phyloP scores from a whole-genome alignment of 2,113 vertebrate species.

The Stegastes partitus region DNA sequence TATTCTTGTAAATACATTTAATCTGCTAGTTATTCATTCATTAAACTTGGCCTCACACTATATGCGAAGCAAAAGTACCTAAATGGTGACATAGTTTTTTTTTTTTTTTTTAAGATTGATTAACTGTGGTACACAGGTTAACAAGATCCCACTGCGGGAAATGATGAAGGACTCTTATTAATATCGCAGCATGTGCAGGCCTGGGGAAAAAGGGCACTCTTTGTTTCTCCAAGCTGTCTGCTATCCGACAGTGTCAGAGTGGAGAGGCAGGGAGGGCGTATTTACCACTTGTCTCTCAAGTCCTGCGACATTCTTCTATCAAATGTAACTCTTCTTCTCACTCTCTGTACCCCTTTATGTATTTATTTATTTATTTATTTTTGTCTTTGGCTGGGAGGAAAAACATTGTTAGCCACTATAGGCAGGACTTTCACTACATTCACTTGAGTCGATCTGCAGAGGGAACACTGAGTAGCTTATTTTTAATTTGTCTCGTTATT shows the following conservation, averaged over 20 bases:
- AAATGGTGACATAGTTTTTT: slow-evolving; percentile 51
- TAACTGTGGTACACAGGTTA: slow-evolving; percentile 70
- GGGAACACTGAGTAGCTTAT: neutral
- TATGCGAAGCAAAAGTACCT: slow-evolving; percentile 26
- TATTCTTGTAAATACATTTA: neutral
- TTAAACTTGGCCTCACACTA: neutral
- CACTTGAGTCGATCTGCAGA: slow-evolving; percentile 15
- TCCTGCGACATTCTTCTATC: slow-evolving; percentile 54
- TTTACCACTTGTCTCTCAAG: slow-evolving; percentile 63
- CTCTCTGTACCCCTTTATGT: neutral
- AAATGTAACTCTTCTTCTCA: slow-evolving; percentile 34
- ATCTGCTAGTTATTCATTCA: no score
- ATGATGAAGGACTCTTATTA: slow-evolving; percentile 78
- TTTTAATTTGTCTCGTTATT: neutral
- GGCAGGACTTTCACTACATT: neutral
- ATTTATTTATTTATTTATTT: neutral
- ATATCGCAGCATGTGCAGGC: slow-evolving; percentile 71
- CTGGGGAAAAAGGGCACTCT: slow-evolving; percentile 51
- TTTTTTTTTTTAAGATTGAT: slow-evolving; percentile 65
- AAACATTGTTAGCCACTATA: neutral
- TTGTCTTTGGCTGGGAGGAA: neutral
- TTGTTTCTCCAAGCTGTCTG: slow-evolving; percentile 69
- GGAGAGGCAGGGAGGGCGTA: slow-evolving; percentile 33
- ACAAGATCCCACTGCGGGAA: slow-evolving; percentile 71
- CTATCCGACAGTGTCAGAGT: slow-evolving; percentile 50